Base-by-base conservation (phyloP, 2,888 invertebrate species). In the Aspidiotus destructor region DNA sequence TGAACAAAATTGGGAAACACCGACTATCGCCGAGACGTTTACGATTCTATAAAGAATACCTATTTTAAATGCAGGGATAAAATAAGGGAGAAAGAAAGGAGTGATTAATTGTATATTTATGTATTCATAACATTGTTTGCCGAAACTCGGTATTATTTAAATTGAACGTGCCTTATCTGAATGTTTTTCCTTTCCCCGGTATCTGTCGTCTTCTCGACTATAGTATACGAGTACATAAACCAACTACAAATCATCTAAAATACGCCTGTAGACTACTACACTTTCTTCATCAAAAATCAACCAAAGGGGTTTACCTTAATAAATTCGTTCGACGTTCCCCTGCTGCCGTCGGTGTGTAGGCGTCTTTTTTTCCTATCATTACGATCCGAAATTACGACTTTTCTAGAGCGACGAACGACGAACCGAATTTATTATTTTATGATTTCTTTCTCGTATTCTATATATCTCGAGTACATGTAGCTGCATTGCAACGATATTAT, bases 51-150 rank as follows among this genome's bases (percentile, higher is more conserved):
- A 48, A 48, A 48, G 48, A 48, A 48, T 48, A 48, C 48, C 10
- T 28, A 28, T 28, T 28, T 11, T 48, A 48, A 48, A n/a, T 48
- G n/a, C n/a, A 48, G n/a, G 48, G 48, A 48, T n/a, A 28, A 52
- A 16, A 57, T 15, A 52, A 42, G 41, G 53, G 60, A 13, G 68
- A 42, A 62, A 48, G 42, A 60, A 69, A 65, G 69, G 70, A 63
- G 64, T 70, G 68, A 72, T 71, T 71, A 71, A 70, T 68, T 69
- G 70, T 69, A 68, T 69, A 70, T 70, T 70, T 70, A 69, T 69
- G 68, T 70, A 70, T 70, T 70, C 70, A 55, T 60, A 48, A 68
- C 63, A 61, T 70, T 70, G 71, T 70, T 62, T 7, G 57, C 41
- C 28, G 17, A 60, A 15, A 60, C 11, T 40, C 60, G 17, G 17